A percentile compares a stretch with the other conserved stretches of the same genome.
Evolutionary conservation across 2,113 vertebrate genomes (phyloP).

Genomic region (Aegotheles bennettii): DNA sequence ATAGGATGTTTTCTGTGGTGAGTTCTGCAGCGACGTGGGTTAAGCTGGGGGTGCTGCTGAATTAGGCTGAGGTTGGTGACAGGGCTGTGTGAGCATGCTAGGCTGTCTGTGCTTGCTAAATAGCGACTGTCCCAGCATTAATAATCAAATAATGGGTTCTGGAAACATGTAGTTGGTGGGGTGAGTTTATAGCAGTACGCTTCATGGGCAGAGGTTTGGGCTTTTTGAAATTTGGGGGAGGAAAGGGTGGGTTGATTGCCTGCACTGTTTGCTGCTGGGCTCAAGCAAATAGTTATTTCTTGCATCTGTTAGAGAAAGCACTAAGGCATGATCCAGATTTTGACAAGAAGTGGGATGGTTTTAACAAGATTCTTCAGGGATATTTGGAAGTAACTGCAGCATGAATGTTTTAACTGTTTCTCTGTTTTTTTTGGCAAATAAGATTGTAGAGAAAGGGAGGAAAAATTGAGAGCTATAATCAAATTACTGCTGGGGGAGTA

Average conservation of each 20-base stretch:
- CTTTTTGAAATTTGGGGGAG: background rate
- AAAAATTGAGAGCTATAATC: background rate
- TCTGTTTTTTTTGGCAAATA: background rate
- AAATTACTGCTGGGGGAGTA: background rate
- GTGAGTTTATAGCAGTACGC: background rate
- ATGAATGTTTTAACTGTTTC: background rate
- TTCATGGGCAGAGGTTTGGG: background rate
- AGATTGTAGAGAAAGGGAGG: background rate
- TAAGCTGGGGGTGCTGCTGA: background rate
- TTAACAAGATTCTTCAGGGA: background rate
- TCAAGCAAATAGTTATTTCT: background rate
- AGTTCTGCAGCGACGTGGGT: background rate
- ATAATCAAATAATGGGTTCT: background rate
- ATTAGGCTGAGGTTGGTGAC: background rate
- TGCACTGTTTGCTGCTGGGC: background rate
- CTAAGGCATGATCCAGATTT: background rate
- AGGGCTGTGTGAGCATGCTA: background rate
- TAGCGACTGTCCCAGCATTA: background rate
- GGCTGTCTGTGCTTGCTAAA: background rate
- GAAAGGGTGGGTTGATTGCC: background rate
- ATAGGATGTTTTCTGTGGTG: constrained; percentile 76
- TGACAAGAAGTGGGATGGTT: background rate
- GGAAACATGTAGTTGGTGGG: background rate
- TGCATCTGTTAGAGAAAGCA: background rate
- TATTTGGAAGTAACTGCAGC: background rate